Percentiles rank a stretch among this genome's conserved stretches.
phyloP scores from a whole-genome alignment of 2,113 vertebrate species.

The Chinchilla lanigera region DNA sequence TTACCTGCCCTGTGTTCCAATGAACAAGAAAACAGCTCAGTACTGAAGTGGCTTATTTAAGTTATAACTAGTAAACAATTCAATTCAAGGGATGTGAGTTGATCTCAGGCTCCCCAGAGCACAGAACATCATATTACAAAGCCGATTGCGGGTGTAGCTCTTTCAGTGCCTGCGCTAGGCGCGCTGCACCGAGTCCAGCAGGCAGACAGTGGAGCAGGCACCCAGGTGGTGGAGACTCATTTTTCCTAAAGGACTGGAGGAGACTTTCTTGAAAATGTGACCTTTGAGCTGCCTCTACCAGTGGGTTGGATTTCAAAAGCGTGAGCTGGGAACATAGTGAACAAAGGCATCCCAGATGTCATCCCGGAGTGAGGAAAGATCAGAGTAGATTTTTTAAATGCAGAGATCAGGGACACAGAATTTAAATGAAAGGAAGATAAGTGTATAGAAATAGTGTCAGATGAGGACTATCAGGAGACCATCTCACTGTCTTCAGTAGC shows the following conservation, averaged over 20 bases:
- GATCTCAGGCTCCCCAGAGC: background rate
- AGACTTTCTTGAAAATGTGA: background rate
- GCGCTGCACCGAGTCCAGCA: background rate
- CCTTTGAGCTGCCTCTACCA: background rate
- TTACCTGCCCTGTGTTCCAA: background rate
- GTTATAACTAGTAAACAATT: background rate
- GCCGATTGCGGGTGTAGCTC: background rate
- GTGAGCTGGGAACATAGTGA: background rate
- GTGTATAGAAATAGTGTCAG: background rate
- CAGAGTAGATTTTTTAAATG: background rate
- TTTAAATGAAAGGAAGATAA: background rate
- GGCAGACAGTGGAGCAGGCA: rapidly evolving
- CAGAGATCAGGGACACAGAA: background rate
- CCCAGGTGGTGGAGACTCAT: background rate
- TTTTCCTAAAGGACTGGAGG: background rate
- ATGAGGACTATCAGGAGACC: background rate
- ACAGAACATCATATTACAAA: background rate
- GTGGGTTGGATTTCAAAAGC: background rate
- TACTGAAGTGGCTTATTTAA: background rate
- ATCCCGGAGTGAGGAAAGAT: background rate
- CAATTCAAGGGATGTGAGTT: background rate
- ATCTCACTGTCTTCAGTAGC: background rate
- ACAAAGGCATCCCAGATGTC: background rate
- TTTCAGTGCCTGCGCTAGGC: background rate
- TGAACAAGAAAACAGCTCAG: background rate